A percentile compares a stretch with the other conserved stretches of the same genome.
Conservation (phyloP, 2,113 vertebrate genomes). For the Orcinus orca region DNA sequence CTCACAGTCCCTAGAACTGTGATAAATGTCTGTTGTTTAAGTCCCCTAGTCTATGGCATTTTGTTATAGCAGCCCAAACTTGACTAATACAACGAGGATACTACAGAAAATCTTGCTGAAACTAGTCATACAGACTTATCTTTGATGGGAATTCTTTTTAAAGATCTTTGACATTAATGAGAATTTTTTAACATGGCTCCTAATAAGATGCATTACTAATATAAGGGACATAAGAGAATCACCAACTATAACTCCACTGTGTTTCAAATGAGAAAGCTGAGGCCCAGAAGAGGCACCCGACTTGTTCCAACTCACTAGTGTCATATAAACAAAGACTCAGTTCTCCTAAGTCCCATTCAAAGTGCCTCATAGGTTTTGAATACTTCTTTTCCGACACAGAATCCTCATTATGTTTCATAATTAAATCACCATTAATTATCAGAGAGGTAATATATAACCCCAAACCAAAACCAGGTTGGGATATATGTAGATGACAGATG, state of each 20-base stretch:
- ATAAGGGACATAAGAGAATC: background rate
- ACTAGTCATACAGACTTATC: background rate
- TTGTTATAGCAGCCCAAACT: background rate
- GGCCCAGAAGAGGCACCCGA: background rate
- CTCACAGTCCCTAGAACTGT: background rate
- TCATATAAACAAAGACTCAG: background rate
- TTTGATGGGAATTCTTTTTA: background rate
- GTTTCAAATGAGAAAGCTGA: background rate
- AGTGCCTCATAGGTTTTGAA: background rate
- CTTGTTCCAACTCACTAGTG: background rate
- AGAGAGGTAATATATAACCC: conserved; percentile 40
- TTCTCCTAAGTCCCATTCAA: background rate
- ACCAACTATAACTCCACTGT: background rate
- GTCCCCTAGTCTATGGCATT: background rate
- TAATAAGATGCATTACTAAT: background rate
- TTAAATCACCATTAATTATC: conserved; percentile 16
- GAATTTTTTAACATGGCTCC: background rate
- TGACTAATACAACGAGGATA: background rate
- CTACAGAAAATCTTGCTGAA: background rate
- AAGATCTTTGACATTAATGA: background rate
- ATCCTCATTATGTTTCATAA: conserved; percentile 22
- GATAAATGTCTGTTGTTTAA: background rate
- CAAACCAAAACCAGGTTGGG: conserved; percentile 17
- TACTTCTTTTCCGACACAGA: background rate
- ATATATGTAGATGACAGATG: conserved; percentile 43